Evolutionary conservation across 2,888 invertebrate genomes (phyloP).

Genomic region (Argyresthia goedartella): DNA sequence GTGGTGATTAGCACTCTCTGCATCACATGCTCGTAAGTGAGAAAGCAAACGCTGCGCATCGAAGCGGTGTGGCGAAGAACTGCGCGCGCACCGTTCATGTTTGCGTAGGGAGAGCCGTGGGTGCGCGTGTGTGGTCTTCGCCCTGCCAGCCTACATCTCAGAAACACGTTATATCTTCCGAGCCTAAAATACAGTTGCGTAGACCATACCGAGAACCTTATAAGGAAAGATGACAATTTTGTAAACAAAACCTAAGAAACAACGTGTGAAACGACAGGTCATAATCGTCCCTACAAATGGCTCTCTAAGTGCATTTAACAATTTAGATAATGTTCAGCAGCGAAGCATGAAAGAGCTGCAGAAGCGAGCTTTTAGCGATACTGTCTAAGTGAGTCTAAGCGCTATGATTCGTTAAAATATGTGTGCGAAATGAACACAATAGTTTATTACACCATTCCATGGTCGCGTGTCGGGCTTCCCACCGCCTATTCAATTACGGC

Average conservation of each 20-base stretch:
- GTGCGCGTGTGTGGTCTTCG: constrained; percentile 53
- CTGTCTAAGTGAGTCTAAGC: constrained; percentile 21
- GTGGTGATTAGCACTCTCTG: constrained; percentile 44
- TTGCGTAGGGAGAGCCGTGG: constrained; percentile 46
- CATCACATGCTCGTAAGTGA: constrained; percentile 34
- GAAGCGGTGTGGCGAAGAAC: constrained; percentile 28
- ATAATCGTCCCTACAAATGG: constrained; percentile 16
- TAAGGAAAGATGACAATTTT: background rate
- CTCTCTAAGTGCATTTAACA: constrained; percentile 49
- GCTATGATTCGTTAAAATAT: constrained; percentile 42
- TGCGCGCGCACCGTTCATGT: constrained; percentile 40
- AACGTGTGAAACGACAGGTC: background rate
- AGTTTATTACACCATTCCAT: constrained; percentile 42
- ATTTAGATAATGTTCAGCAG: constrained; percentile 46
- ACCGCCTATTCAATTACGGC: constrained; percentile 64
- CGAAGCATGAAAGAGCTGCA: constrained; percentile 35
- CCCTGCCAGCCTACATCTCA: background rate
- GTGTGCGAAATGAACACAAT: constrained; percentile 36
- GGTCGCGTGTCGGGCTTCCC: constrained; percentile 55
- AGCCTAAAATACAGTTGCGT: background rate
- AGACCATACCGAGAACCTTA: background rate
- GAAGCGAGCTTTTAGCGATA: constrained; percentile 35
- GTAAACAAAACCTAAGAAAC: background rate
- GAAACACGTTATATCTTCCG: background rate
- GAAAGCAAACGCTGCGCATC: constrained; percentile 38